phyloP scores from a whole-genome alignment of 2,113 vertebrate species.

The Hypanus sabinus region DNA sequence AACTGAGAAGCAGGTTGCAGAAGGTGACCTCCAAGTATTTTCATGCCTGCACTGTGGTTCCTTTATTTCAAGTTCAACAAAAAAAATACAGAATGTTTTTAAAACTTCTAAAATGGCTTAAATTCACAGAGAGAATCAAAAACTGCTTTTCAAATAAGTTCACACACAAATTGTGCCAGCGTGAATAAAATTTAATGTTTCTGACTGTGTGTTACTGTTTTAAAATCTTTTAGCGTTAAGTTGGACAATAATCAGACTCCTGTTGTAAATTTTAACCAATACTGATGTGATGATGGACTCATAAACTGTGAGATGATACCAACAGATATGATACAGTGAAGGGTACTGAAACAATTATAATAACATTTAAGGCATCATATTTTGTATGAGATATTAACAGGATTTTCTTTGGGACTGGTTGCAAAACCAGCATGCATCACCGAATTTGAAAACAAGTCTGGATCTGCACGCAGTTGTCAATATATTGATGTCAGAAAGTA shows the following conservation, averaged over 20 bases:
- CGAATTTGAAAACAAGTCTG: background rate
- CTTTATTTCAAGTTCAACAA: background rate
- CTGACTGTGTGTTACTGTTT: background rate
- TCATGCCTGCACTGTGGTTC: background rate
- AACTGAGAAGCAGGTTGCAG: background rate
- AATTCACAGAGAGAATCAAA: background rate
- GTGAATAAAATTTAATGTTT: background rate
- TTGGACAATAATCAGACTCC: too few species aligned
- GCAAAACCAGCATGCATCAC: background rate
- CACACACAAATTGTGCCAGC: background rate
- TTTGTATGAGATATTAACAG: background rate
- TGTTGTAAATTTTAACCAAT: background rate
- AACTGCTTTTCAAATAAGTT: background rate
- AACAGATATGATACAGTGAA: background rate
- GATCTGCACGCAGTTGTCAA: background rate
- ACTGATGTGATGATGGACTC: too few species aligned
- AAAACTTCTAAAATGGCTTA: background rate
- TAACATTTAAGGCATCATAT: background rate
- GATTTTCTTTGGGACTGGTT: background rate
- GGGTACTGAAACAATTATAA: background rate
- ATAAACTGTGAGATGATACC: background rate
- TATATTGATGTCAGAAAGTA: background rate
- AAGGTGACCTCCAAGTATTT: background rate
- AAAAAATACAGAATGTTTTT: background rate
- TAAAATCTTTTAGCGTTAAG: background rate